Evolutionary conservation across 64 coral and sea anemone genomes (phyloP), one percentile per base, ranked within the genome.

Genomic region (Pachyseris speciosa): DNA sequence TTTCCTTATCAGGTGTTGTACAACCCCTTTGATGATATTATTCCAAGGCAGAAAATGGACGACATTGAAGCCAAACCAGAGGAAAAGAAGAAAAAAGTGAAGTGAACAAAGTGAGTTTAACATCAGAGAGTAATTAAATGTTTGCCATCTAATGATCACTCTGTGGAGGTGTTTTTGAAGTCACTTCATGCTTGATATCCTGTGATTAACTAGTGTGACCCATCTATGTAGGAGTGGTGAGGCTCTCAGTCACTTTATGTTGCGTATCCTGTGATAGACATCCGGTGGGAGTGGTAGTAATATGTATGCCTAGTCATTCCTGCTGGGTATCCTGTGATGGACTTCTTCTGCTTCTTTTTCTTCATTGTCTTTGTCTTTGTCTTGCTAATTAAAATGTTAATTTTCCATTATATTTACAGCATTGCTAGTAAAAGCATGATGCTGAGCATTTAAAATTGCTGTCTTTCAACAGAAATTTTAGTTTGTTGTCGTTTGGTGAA

Each of bases 21-120:
- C n/a, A 98, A 98, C 50, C 96, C 96, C 5, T 98, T 98, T 83
- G 96, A 98, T 38, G 96, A 98, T 69, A 93, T 98, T 81, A 90
- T 92, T 29, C 93, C 93, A 74, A 88, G 96, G 80, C 85, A 87
- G 40, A 86, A 75, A 67, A 72, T 93, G 61, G 92, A 83, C 20
- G 70, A 61, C 19, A 36, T 78, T 37, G 75, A 97, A 39, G 57
- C 84, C 48, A 67, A 84, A 84, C 50, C 75, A 15, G 58, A 86
- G 66, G 80, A 74, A 37, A 98, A 98, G 34, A 94, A 98, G 77
- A 65, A 36, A 74, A 98, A 98, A 74, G 55, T 68, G 2, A 98
- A 98, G 79, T 93, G 93, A 84, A 95, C 96, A 72, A 98, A 98
- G 96, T 98, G 89, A 87, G 92, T 66, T 53, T 13, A 7, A 7